Conservation (phyloP, 2,797 vertebrate species). For the Centroberyx gerrardi region DNA sequence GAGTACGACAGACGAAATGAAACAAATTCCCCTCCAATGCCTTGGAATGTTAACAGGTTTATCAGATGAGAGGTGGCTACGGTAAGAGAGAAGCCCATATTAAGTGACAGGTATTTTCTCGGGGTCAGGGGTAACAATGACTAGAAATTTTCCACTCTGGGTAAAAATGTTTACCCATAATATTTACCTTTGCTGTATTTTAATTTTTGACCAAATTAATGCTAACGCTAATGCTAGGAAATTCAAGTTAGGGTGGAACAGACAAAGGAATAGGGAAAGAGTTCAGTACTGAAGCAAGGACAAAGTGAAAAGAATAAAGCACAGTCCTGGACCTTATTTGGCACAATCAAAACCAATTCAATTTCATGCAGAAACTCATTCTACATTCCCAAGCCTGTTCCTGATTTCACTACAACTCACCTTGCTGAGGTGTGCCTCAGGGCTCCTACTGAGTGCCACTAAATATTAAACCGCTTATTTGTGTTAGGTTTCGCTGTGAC, state of each 20-base stretch:
- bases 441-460: constrained; percentile 11
- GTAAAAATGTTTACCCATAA: not conserved
- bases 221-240: not conserved
- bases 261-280: not conserved
- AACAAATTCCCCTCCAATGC: constrained; percentile 38
- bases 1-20: constrained; percentile 53
- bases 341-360: not conserved
- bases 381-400: not conserved
- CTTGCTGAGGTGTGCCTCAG: constrained; percentile 1
- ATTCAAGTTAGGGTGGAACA: not conserved
- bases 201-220: constrained; percentile 3
- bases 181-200: not conserved
- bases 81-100: not conserved
- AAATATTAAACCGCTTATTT: not conserved
- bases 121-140: not conserved
- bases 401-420: not conserved
- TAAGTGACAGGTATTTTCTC: constrained; percentile 1
- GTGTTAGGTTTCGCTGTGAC: not conserved
- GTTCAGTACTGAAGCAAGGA: not conserved
- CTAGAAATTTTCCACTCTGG: not conserved
- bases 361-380: not conserved
- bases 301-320: not conserved
- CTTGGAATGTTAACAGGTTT: constrained; percentile 57
- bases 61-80: constrained; percentile 18
- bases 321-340: not conserved